Evolutionary conservation across 2,113 vertebrate species (phyloP), one percentile per base, ranked within the genome.

Genomic region (Petrocephalus microphthalmus): DNA sequence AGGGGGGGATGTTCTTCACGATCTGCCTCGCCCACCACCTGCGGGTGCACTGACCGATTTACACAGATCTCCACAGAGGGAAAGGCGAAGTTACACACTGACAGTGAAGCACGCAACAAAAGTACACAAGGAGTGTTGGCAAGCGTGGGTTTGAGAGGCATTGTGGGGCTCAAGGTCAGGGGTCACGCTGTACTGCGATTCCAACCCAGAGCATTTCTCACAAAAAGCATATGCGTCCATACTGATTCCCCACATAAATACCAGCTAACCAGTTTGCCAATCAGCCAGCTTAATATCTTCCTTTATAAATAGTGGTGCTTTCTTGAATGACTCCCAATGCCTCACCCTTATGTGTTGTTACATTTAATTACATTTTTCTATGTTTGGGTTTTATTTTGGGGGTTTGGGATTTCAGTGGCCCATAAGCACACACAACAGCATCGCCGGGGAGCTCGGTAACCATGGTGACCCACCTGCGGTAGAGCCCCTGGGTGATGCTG

Each of bases 1-100:
- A 98, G 0, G 97, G 98, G 0, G 98, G 97, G 86, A 99, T 98
- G 92, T 98, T 98, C 94, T 97, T 98, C 37, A 99, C 91, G 6
- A 98, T 94, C 95, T 98, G 97, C 84, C 95, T 89, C 0, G 98
- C 97, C 91, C 97, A 93, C 98, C 98, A 99, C 94, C 98, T 99
- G n/a, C 6, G 6, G 53, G 2, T 2, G 67, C 20, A 64, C 45
- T 84, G 5, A 51, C 88, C 37, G 17, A 64, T 47, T 49, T 33
- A 88, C 25, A 83, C 51, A 82, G 71, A 88, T 25, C 53, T 25
- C 64, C 67, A 47, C 13, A 25, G 15, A 49, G 10, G 49, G 22
- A 88, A 20, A 53, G 52, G 53, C 17, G 87, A n/a, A 53, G 7
- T 89, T 2, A 67, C 33, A 84, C 17, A 29, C 33, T 78, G 33